Evolutionary conservation across 2,797 vertebrate genomes (phyloP).

Genomic region (Rhinichthys osculus): DNA sequence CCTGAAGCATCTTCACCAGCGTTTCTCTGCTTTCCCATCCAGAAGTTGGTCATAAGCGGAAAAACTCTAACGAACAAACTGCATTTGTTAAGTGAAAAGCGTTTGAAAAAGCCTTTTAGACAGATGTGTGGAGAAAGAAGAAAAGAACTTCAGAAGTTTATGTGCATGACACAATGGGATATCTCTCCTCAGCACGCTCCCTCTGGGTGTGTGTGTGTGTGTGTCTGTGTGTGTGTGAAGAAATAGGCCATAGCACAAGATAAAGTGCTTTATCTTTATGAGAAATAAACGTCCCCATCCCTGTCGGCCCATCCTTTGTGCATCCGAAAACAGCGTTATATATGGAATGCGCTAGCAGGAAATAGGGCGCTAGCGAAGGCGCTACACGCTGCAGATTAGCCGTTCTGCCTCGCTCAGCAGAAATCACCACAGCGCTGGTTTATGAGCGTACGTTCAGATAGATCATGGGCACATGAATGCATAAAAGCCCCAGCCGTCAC

Average conservation of each 20-base stretch:
- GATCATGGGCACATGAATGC: conserved; percentile 55
- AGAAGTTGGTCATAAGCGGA: neutral
- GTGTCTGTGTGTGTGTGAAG: conserved; percentile 45
- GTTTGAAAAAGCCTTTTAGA: conserved; percentile 35
- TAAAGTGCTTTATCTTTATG: conserved; percentile 64
- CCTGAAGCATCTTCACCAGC: neutral
- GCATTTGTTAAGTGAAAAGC: conserved; percentile 23
- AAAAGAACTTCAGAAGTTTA: conserved; percentile 48
- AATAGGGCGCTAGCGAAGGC: conserved; percentile 58
- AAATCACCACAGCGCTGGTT: conserved; percentile 50
- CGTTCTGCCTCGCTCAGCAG: conserved; percentile 60
- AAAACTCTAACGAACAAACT: conserved; percentile 4
- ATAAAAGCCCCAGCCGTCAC: conserved; percentile 50
- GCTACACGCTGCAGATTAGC: conserved; percentile 57
- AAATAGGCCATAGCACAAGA: conserved; percentile 62
- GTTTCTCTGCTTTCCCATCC: neutral
- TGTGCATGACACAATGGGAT: conserved; percentile 53
- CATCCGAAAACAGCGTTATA: conserved; percentile 59
- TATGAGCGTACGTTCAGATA: conserved; percentile 45
- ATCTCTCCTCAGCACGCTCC: conserved; percentile 43
- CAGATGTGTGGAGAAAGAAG: conserved; percentile 38
- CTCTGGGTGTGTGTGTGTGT: conserved; percentile 32
- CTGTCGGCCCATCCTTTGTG: conserved; percentile 54
- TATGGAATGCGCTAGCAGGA: conserved; percentile 55
- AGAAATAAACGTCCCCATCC: conserved; percentile 59